phyloP scores from a whole-genome alignment of 2,888 invertebrate species.

The Rosalia funebris region DNA sequence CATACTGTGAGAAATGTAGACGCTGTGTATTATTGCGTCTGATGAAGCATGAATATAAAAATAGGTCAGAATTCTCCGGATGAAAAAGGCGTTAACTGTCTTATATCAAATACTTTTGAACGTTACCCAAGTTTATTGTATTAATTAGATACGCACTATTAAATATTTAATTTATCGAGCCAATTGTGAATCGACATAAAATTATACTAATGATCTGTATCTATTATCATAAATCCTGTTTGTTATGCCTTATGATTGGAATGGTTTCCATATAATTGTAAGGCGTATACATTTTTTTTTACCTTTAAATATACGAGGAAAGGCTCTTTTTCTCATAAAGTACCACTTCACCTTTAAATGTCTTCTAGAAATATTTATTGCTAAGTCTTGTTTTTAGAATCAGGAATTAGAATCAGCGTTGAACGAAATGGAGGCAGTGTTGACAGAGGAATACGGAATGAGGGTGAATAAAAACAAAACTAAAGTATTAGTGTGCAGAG shows the following conservation, averaged over 20 bases:
- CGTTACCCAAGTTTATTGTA: not conserved
- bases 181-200: not conserved
- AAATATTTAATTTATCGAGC: slow-evolving; percentile 30
- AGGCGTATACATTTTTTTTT: no score
- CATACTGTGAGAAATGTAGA: not conserved
- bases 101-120: not conserved
- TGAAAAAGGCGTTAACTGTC: not conserved
- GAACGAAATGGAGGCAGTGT: no score
- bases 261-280: not conserved
- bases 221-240: not conserved
- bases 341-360: no score
- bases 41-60: not conserved
- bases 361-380: no score
- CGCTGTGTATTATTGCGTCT: not conserved
- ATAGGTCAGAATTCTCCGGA: not conserved
- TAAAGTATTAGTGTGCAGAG: no score
- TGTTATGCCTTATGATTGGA: not conserved
- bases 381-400: no score
- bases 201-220: slow-evolving; percentile 1
- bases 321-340: no score
- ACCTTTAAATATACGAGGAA: no score
- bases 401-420: no score
- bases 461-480: no score
- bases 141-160: slow-evolving; percentile 36
- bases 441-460: no score